Percentiles rank a stretch among this genome's conserved stretches.
These are phyloP conservation scores for Arrhamphus sclerolepis DNA, from an alignment of 2,797 vertebrate genomes.

Conservation along the genomic window DNA sequence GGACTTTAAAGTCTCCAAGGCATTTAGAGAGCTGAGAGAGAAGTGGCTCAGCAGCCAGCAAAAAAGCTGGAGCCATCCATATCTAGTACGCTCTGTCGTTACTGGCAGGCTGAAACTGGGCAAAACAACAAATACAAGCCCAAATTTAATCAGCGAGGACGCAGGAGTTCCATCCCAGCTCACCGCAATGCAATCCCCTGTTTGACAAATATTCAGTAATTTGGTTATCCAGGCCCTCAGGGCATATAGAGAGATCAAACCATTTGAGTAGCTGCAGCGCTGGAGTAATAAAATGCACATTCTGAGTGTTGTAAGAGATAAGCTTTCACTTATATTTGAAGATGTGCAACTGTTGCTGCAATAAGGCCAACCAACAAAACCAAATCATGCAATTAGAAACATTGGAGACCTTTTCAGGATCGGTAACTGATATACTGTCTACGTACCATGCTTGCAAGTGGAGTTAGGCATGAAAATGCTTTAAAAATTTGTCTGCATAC, in stretches of 20 bases:
- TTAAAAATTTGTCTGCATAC: too few species aligned
- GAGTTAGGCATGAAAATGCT: too few species aligned
- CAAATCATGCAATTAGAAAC: background rate
- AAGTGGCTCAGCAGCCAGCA: conserved; percentile 4
- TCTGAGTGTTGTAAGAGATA: background rate
- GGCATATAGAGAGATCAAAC: conserved; percentile 1
- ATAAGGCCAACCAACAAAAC: background rate
- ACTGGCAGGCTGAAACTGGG: conserved; percentile 21
- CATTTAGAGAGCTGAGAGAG: conserved; percentile 7
- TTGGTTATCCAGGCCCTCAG: background rate
- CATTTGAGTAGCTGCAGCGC: conserved; percentile 5
- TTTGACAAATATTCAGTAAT: conserved; percentile 15
- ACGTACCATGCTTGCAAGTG: too few species aligned
- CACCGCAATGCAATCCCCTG: conserved; percentile 7
- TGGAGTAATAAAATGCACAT: conserved; percentile 8
- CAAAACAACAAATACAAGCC: conserved; percentile 37
- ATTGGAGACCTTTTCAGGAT: too few species aligned
- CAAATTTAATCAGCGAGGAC: conserved; percentile 28
- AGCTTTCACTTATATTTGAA: background rate
- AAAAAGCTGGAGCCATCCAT: conserved; percentile 22
- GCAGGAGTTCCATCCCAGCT: conserved; percentile 16
- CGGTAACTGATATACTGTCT: too few species aligned
- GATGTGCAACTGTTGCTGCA: background rate
- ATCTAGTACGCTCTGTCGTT: conserved; percentile 1
- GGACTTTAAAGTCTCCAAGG: background rate